Evolutionary conservation across 1,140 invertebrate genomes (phyloP).

Genomic region (Plectrocnemia conspersa): DNA sequence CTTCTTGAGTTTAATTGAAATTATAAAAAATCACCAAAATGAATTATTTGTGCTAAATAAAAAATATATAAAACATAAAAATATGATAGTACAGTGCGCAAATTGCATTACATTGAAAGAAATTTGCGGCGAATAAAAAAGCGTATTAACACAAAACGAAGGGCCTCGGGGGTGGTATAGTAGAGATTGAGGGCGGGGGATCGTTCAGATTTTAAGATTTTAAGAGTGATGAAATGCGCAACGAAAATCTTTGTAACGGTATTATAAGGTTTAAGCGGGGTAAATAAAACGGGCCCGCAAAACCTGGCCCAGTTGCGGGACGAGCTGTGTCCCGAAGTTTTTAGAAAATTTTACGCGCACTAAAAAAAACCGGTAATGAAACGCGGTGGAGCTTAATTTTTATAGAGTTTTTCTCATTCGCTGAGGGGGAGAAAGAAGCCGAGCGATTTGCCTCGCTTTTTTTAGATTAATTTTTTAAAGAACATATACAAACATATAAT

Average conservation of each 20-base stretch:
- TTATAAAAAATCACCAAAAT: too few relatives aligned
- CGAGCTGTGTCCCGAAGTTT: conserved; percentile 17
- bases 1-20: too few relatives aligned
- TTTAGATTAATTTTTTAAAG: too few relatives aligned
- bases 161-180: too few relatives aligned
- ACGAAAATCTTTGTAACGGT: conserved; percentile 25
- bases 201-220: conserved; percentile 4
- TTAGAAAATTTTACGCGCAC: conserved; percentile 34
- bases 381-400: conserved; percentile 32
- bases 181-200: conserved; percentile 5
- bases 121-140: too few relatives aligned
- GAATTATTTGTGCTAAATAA: too few relatives aligned
- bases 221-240: conserved; percentile 21
- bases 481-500: too few relatives aligned
- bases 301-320: conserved; percentile 9
- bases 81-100: too few relatives aligned
- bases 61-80: too few relatives aligned
- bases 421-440: background rate
- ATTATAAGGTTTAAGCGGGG: conserved; percentile 32
- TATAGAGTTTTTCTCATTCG: conserved; percentile 26
- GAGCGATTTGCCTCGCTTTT: background rate
- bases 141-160: too few relatives aligned
- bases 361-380: conserved; percentile 35
- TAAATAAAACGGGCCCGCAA: conserved; percentile 30
- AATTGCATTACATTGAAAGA: too few relatives aligned